Evolutionary conservation across 2,113 vertebrate species (phyloP).

Genomic region (Conger conger): DNA sequence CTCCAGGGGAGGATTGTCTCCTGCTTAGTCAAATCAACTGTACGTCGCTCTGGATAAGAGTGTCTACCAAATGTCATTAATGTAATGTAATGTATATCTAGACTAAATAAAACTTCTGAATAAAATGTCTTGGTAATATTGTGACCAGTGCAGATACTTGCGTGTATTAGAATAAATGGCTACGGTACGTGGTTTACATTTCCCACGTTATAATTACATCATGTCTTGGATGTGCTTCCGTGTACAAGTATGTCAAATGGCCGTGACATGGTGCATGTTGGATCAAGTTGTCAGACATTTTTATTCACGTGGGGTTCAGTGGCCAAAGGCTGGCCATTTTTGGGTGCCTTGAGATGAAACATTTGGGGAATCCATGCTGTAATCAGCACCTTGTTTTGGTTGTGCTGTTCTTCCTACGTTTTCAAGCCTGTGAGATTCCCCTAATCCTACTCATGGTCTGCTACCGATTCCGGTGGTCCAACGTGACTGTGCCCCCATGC

Average conservation of each 20-base stretch:
- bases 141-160: background rate
- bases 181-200: background rate
- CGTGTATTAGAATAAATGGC: background rate
- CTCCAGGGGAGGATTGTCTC: no score
- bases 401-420: slow-evolving; percentile 3
- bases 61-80: no score
- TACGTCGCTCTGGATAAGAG: no score
- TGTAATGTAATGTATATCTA: no score
- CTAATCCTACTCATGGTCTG: slow-evolving; percentile 28
- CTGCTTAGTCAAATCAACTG: no score
- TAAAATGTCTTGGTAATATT: background rate
- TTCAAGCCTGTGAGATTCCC: slow-evolving; percentile 10
- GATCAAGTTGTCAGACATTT: background rate
- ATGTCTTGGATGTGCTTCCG: background rate
- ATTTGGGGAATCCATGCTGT: background rate
- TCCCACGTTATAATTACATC: background rate
- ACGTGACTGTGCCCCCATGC: background rate
- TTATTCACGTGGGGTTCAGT: background rate
- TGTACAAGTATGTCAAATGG: no score
- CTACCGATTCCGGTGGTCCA: background rate
- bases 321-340: background rate
- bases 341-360: background rate
- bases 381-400: no score
- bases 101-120: no score
- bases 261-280: background rate